Evolutionary conservation across 2,888 invertebrate genomes (phyloP).

Genomic region (Halictus quadricinctus): DNA sequence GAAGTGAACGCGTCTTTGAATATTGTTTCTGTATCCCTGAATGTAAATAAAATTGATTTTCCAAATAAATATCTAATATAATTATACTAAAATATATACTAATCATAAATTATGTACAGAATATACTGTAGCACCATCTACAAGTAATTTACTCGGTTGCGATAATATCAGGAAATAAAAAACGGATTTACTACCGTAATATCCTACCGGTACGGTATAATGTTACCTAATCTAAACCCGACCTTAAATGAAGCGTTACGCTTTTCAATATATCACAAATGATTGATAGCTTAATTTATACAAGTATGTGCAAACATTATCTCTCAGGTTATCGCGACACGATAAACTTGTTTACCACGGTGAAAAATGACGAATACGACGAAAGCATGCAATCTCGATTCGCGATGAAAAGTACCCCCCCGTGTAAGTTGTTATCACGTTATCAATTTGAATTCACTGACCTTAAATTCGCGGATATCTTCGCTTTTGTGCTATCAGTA

Average conservation of each 20-base stretch:
- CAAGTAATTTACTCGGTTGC: no score
- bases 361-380: not conserved
- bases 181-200: not conserved
- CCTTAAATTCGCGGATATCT: conserved; percentile 15
- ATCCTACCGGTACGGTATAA: not conserved
- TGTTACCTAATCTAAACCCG: not conserved
- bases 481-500: conserved; percentile 1
- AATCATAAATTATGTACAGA: no score
- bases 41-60: not conserved
- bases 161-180: no score
- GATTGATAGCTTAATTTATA: conserved; percentile 31
- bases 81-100: not conserved
- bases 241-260: not conserved
- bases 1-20: not conserved
- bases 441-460: conserved; percentile 46
- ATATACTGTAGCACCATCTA: no score
- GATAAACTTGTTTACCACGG: conserved; percentile 55
- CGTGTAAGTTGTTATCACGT: conserved; percentile 14
- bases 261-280: not conserved
- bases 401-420: conserved; percentile 13
- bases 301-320: conserved; percentile 43
- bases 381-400: conserved; percentile 31
- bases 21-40: not conserved
- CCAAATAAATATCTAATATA: not conserved
- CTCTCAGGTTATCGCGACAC: conserved; percentile 17